These are phyloP conservation scores for Peromyscus aztecus DNA, from an alignment of 2,797 vertebrate genomes.

Conservation along the genomic window DNA sequence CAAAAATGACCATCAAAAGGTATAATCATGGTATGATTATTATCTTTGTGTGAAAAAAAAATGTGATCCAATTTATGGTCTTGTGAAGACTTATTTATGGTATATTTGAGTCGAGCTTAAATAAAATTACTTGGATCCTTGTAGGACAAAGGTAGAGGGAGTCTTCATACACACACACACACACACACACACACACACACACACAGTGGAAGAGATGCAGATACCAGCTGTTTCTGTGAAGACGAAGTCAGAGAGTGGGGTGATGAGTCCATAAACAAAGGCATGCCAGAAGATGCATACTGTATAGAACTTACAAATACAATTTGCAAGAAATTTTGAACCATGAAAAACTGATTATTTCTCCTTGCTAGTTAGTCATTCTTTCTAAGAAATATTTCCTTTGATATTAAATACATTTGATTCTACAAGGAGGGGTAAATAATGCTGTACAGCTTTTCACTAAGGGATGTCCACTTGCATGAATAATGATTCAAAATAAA, in stretches of 20 bases:
- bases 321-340: background rate
- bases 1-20: background rate
- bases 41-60: background rate
- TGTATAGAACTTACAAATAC: background rate
- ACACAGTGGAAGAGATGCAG: background rate
- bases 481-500: slow-evolving; percentile 62
- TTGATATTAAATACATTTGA: slow-evolving; percentile 16
- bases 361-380: background rate
- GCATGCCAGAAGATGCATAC: background rate
- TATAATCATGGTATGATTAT: background rate
- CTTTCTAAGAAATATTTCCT: slow-evolving; percentile 31
- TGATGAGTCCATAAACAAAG: background rate
- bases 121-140: background rate
- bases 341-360: slow-evolving; percentile 15
- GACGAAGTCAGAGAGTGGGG: background rate
- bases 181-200: background rate
- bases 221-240: background rate
- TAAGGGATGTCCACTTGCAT: background rate
- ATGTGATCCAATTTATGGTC: background rate
- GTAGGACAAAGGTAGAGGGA: background rate
- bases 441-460: background rate
- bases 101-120: background rate
- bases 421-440: background rate
- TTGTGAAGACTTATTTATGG: background rate
- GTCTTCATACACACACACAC: background rate